Base-by-base conservation (phyloP, 2,888 invertebrate species). In the Subacronicta megacephala region DNA sequence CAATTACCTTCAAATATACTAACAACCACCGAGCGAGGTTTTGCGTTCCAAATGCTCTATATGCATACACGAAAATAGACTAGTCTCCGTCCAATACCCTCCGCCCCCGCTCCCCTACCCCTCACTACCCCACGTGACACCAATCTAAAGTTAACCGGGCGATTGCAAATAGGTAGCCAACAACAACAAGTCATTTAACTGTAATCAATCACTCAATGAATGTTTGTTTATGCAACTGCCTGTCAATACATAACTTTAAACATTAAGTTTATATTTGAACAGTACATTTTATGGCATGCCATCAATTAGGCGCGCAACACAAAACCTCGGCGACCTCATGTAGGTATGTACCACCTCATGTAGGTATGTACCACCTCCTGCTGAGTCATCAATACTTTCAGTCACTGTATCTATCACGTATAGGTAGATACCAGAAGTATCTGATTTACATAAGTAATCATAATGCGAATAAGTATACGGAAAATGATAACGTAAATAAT, bases 271-370 rank as follows among this genome's bases (percentile, higher is more conserved):
- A 12, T 12, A 3, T 26, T 1, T 26, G 26, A 2, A 1, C 10
- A 1, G 1, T 10, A 10, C 10, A n/a, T 26, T 29, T 20, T 15
- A 15, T 10, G 33, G 13, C 7, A 13, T 23, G 6, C 65, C n/a
- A 40, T 65, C 47, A 43, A 57, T 55, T 55, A 33, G 3, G 26
- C 23, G 59, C 16, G 68, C 18, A 60, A 63, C 63, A 61, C 63
- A 17, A 63, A 63, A 61, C 68, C 62, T 63, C 63, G 5, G 9
- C 58, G 10, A 16, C 33, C 35, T 17, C n/a, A 17, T 15, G n/a
- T 37, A n/a, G 18, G 26, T 10, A 18, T 45, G 31, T 46, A 12
- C 60, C 38, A 36, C 15, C 16, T 15, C 7, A 9, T 16, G n/a
- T 12, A 12, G 17, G 26, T 10, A 18, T 45, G 31, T 46, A 12